Percentiles rank a stretch among this genome's conserved stretches.
These are phyloP conservation scores for Catharus fuscescens DNA, from an alignment of 2,113 vertebrate species.

Conservation along the genomic window DNA sequence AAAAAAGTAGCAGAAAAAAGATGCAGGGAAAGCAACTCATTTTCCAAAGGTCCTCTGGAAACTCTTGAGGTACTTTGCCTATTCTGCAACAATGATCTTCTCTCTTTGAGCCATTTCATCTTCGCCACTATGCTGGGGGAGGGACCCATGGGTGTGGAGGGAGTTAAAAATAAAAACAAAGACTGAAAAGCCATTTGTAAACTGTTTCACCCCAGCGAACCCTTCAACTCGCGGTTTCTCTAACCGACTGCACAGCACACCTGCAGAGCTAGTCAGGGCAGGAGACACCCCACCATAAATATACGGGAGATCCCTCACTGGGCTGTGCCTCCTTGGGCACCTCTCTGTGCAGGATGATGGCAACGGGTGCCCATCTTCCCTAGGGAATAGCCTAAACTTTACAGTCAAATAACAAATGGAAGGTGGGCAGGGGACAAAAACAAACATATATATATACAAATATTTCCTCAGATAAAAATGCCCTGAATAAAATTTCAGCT, in stretches of 20 bases:
- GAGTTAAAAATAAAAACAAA: slow-evolving; percentile 60
- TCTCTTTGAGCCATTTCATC: not conserved
- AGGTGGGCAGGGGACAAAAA: not conserved
- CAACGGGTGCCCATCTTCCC: rapidly evolving
- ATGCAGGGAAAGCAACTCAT: rapidly evolving
- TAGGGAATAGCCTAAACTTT: not conserved
- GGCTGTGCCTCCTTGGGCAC: rapidly evolving
- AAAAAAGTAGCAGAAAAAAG: not conserved
- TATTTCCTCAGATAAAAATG: not conserved
- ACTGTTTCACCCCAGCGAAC: slow-evolving; percentile 46
- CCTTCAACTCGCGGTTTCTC: slow-evolving; percentile 53
- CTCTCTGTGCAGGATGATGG: not conserved
- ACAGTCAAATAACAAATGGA: not conserved
- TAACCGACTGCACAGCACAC: slow-evolving; percentile 67
- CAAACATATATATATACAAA: not conserved
- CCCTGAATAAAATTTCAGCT: not conserved
- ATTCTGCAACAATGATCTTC: not conserved
- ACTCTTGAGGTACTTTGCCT: not conserved
- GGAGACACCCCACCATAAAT: slow-evolving; percentile 55
- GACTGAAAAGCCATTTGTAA: slow-evolving; percentile 70
- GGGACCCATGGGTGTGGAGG: not conserved
- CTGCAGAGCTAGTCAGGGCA: slow-evolving; percentile 45
- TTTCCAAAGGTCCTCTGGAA: not conserved
- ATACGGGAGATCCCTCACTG: not conserved
- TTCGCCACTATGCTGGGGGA: rapidly evolving